phyloP scores from a whole-genome alignment of 2,113 vertebrate genomes.

The Dromiciops gliroides region DNA sequence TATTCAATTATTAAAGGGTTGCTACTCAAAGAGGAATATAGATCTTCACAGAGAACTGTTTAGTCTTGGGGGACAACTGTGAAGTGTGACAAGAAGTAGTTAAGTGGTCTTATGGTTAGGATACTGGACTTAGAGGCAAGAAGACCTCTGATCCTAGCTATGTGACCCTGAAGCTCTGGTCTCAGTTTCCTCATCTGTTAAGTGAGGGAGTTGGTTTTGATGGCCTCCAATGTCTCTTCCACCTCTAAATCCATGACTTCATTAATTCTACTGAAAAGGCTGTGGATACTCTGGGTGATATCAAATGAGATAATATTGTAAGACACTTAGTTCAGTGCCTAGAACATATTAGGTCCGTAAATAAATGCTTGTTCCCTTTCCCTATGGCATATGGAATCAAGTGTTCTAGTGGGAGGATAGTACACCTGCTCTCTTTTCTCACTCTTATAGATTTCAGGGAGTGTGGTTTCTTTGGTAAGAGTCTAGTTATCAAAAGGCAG shows the following conservation, averaged over 20 bases:
- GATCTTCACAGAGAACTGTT: not conserved
- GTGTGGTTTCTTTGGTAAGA: not conserved
- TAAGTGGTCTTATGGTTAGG: not conserved
- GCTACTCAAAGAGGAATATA: not conserved
- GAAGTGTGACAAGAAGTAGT: not conserved
- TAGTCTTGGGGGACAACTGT: not conserved
- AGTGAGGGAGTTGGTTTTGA: no score
- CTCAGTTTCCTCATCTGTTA: no score
- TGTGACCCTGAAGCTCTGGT: no score
- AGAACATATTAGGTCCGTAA: not conserved
- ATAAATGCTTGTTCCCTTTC: not conserved
- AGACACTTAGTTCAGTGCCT: not conserved
- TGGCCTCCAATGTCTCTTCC: no score
- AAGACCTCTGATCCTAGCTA: not conserved
- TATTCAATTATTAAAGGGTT: not conserved
- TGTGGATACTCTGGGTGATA: not conserved
- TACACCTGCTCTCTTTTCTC: not conserved
- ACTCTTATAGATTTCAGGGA: not conserved
- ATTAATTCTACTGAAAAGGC: not conserved
- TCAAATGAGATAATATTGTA: not conserved
- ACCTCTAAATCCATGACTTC: not conserved
- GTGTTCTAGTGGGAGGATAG: not conserved
- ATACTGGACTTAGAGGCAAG: not conserved
- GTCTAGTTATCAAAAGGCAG: no score
- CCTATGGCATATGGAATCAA: not conserved